phyloP scores from a whole-genome alignment of 1,140 invertebrate genomes.

The Aricia agestis region DNA sequence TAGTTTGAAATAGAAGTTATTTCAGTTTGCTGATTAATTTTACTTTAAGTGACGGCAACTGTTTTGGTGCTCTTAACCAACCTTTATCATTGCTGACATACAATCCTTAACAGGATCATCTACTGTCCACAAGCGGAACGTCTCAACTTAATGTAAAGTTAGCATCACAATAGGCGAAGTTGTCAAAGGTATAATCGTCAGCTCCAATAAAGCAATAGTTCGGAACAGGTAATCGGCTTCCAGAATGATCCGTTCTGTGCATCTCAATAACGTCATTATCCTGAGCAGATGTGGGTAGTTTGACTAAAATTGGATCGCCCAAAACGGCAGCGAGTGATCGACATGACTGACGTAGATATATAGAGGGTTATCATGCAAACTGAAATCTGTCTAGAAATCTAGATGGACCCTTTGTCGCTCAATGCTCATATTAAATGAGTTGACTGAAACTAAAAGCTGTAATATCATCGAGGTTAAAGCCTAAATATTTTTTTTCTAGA shows the following conservation, averaged over 20 bases:
- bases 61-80: too few species aligned
- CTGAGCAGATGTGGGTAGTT: not conserved
- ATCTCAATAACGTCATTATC: not conserved
- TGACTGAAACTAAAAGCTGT: too few species aligned
- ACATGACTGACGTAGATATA: not conserved
- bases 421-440: too few species aligned
- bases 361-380: not conserved
- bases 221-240: constrained; percentile 2
- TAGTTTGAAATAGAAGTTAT: too few species aligned
- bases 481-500: too few species aligned
- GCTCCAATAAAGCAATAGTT: not conserved
- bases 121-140: too few species aligned
- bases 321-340: not conserved
- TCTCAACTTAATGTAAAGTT: not conserved
- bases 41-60: too few species aligned
- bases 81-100: too few species aligned
- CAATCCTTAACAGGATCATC: too few species aligned
- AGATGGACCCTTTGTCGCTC: not conserved
- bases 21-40: too few species aligned
- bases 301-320: not conserved
- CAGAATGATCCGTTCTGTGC: not conserved
- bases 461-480: too few species aligned
- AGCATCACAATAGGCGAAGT: not conserved
- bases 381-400: not conserved
- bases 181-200: not conserved